Evolutionary conservation across 2,797 vertebrate genomes (phyloP).

Genomic region (Catostomus latipinnis): DNA sequence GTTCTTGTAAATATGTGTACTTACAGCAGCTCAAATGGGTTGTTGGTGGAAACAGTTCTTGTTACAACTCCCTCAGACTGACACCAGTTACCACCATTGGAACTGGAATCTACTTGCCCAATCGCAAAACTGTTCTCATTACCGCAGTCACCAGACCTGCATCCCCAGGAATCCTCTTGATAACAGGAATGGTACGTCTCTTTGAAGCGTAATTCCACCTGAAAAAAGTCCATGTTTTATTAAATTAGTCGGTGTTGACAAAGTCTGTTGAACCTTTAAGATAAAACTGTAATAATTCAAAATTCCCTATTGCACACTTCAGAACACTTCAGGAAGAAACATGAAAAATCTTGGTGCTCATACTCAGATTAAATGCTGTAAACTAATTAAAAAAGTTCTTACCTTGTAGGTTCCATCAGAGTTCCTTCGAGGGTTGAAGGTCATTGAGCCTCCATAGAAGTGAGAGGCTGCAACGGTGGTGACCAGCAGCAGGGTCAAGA

Average conservation of each 20-base stretch:
- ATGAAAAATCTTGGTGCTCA: too few relatives aligned
- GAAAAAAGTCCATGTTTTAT: background rate
- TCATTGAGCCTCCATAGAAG: conserved; percentile 59
- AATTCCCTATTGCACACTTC: too few relatives aligned
- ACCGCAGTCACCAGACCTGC: conserved; percentile 5
- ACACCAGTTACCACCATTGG: background rate
- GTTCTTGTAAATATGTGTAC: background rate
- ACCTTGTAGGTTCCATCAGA: conserved; percentile 46
- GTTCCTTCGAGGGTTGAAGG: conserved; percentile 38
- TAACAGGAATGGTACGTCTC: conserved; percentile 12
- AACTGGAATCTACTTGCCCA: conserved; percentile 9
- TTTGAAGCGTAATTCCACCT: conserved; percentile 35
- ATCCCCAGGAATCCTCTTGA: background rate
- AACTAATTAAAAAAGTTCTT: background rate
- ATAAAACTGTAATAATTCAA: too few relatives aligned
- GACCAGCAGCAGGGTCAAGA: conserved; percentile 45
- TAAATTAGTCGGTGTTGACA: background rate
- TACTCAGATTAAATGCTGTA: background rate
- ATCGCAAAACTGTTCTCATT: background rate
- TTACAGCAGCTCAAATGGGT: conserved; percentile 22
- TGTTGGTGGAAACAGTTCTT: background rate
- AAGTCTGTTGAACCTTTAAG: background rate
- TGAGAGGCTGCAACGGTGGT: conserved; percentile 10
- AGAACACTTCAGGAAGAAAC: too few relatives aligned
- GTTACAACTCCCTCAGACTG: conserved; percentile 33